Base-by-base conservation (phyloP, 2,888 invertebrate species). In the Belgica antarctica region DNA sequence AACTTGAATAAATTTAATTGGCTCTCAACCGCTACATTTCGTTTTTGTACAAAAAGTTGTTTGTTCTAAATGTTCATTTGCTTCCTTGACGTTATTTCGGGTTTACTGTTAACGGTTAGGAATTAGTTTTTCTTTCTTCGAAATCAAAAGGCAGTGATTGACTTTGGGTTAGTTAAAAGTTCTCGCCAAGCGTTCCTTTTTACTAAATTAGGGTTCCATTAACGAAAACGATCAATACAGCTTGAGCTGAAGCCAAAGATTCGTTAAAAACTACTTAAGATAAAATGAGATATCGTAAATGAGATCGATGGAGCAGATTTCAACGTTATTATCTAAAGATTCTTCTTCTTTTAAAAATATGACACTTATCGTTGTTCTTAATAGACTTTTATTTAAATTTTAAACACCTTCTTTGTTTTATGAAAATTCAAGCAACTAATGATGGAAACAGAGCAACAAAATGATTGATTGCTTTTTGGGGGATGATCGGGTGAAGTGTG, bases 61-160 rank as follows among this genome's bases (percentile, higher is more conserved):
- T 46, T 52, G 5, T 52, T 22, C 52, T 52, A 52, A 52, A 52
- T 52, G 8, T 52, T 52, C 22, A 3, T 7, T 4, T 52, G 7
- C 12, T 7, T 52, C 22, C 22, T 22, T n/a, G n/a, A n/a, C n/a
- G n/a, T n/a, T n/a, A n/a, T n/a, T n/a, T n/a, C n/a, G n/a, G n/a
- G n/a, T n/a, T n/a, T n/a, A n/a, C 52, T 41, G 41, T 41, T 41
- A 52, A 52, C 52, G 52, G 22, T 5, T 52, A 22, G 12, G 22
- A 19, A 19, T n/a, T 8, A 5, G 5, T 31, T 31, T 22, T 52
- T 52, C 8, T 12, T 22, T 2, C 12, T 19, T 52, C 19, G 52
- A 52, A 52, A 52, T 52, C 22, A 52, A 52, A 52, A 52, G 52
- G 52, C 52, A 52, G 52, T 52, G 52, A 22, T 52, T 19, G 52